Evolutionary conservation across 2,797 vertebrate species (phyloP).

Genomic region (Erpetoichthys calabaricus): DNA sequence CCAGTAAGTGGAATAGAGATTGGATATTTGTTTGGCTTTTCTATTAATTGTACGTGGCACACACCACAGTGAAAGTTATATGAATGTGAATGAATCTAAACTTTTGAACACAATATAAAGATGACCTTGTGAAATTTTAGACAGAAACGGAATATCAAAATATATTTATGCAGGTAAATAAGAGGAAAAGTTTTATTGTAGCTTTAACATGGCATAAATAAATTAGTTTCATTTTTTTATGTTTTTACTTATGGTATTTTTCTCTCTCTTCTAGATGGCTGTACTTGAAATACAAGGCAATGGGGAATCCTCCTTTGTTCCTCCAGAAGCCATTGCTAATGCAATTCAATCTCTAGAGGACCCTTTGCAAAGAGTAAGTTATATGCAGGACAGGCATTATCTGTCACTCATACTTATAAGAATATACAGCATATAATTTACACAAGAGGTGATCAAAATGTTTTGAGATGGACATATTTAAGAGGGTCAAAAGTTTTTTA

Average conservation of each 20-base stretch:
- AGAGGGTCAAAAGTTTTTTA: no score
- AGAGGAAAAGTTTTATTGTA: not conserved
- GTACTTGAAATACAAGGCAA: slow-evolving; percentile 97
- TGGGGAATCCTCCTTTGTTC: slow-evolving; percentile 87
- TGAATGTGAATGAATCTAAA: no score
- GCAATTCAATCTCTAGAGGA: slow-evolving; percentile 94
- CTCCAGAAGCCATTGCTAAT: slow-evolving; percentile 96
- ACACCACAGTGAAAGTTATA: no score
- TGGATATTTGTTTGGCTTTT: no score
- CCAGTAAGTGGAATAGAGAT: no score
- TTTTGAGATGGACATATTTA: no score
- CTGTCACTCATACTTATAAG: no score
- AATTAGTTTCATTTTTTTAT: not conserved
- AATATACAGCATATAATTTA: no score
- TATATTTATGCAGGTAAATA: not conserved
- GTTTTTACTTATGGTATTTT: not conserved
- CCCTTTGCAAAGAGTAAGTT: slow-evolving; percentile 76
- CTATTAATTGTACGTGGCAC: no score
- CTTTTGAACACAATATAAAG: not conserved
- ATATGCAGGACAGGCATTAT: not conserved
- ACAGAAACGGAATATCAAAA: not conserved
- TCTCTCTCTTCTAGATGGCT: slow-evolving; percentile 66
- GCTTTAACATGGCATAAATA: no score
- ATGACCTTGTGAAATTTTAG: not conserved
- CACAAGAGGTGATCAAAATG: no score